phyloP scores from a whole-genome alignment of 2,888 invertebrate genomes.

The Axea sp. region DNA sequence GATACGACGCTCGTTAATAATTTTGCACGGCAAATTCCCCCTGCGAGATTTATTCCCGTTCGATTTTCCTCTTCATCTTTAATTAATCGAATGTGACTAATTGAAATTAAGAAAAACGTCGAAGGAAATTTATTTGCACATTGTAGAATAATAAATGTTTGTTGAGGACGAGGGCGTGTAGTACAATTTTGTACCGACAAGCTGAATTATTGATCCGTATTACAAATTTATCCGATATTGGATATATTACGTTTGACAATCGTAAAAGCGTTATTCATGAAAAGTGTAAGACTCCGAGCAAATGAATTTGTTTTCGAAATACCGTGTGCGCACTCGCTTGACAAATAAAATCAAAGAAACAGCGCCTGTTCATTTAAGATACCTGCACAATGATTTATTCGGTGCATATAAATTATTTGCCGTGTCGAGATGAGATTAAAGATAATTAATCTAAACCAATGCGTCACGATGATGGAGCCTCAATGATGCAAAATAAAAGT shows the following conservation, averaged over 20 bases:
- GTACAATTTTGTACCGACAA: conserved; percentile 16
- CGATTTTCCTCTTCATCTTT: conserved; percentile 12
- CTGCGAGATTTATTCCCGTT: conserved; percentile 20
- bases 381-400: background rate
- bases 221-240: conserved; percentile 33
- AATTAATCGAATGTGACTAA: conserved; percentile 41
- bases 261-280: conserved; percentile 21
- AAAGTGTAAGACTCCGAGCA: conserved; percentile 7
- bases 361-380: background rate
- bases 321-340: background rate
- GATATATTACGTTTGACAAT: conserved; percentile 29
- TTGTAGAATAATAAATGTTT: conserved; percentile 35
- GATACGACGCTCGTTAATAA: conserved; percentile 18
- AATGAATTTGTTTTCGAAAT: conserved; percentile 5
- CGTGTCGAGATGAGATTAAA: conserved; percentile 2
- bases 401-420: conserved; percentile 7
- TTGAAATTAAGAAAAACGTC: conserved; percentile 51
- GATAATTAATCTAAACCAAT: conserved; percentile 24
- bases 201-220: conserved; percentile 50
- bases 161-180: background rate
- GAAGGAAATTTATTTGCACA: conserved; percentile 28
- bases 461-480: conserved; percentile 20
- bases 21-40: conserved; percentile 22
- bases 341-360: background rate
- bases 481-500: conserved; percentile 13